phyloP scores from a whole-genome alignment of 2,113 vertebrate species.

The Dipodomys merriami region DNA sequence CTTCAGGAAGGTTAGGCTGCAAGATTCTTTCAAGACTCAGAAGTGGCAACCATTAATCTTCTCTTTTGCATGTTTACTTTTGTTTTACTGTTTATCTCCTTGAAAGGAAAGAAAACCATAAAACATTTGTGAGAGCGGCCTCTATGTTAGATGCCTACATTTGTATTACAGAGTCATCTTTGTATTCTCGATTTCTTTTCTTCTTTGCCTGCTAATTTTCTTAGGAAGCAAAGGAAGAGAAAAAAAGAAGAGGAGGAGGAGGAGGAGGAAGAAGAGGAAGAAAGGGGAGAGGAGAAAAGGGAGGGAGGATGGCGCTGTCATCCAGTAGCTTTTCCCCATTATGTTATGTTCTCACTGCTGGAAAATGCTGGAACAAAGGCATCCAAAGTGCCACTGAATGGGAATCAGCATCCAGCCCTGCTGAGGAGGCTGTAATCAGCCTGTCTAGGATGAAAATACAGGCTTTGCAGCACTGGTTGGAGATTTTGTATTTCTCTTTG shows the following conservation, averaged over 20 bases:
- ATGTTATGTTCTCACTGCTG: slow-evolving; percentile 48
- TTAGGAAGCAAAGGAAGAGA: neutral
- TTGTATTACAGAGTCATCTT: neutral
- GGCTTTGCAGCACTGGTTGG: slow-evolving; percentile 6
- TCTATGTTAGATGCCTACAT: slow-evolving; percentile 3
- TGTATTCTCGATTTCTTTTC: slow-evolving; percentile 13
- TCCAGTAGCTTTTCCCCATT: slow-evolving; percentile 11
- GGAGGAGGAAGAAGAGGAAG: too few species aligned
- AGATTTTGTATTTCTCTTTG: slow-evolving; percentile 54
- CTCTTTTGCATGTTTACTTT: neutral
- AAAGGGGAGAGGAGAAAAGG: neutral
- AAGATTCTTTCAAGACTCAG: slow-evolving; percentile 6
- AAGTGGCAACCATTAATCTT: neutral
- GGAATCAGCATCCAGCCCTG: slow-evolving; percentile 38
- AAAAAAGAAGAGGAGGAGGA: neutral
- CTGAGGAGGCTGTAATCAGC: slow-evolving; percentile 52
- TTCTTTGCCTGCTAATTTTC: slow-evolving; percentile 31
- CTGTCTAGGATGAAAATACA: slow-evolving; percentile 11
- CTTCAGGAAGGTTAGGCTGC: neutral
- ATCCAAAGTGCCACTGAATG: neutral
- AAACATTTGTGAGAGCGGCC: neutral
- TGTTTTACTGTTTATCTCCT: slow-evolving; percentile 46
- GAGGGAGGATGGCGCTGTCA: neutral
- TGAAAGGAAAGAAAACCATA: slow-evolving; percentile 2
- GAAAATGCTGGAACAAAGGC: slow-evolving; percentile 59